A percentile compares a stretch with the other conserved stretches of the same genome.
phyloP scores from a whole-genome alignment of 2,797 vertebrate species.

The Echiichthys vipera region DNA sequence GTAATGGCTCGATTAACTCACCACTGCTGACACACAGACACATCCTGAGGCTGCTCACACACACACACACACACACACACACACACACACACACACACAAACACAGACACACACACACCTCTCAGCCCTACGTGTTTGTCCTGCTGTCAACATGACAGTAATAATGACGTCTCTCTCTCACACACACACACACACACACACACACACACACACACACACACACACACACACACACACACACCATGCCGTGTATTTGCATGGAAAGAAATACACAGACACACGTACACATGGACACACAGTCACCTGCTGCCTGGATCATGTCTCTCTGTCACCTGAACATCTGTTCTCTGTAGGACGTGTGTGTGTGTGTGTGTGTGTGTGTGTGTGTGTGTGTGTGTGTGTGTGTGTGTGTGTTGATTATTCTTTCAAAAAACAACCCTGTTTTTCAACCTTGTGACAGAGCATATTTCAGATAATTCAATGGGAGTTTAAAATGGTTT shows the following conservation, averaged over 20 bases:
- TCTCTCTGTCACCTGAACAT: constrained; percentile 37
- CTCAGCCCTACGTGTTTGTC: constrained; percentile 49
- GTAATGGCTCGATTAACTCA: constrained; percentile 56
- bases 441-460: background rate
- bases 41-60: constrained; percentile 55
- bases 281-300: constrained; percentile 12
- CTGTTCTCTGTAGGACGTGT: constrained; percentile 12
- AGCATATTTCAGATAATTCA: too few species aligned
- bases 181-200: constrained; percentile 21
- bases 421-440: background rate
- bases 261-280: constrained; percentile 12
- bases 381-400: constrained; percentile 20
- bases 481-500: too few species aligned
- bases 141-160: constrained; percentile 47
- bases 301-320: constrained; percentile 54
- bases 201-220: constrained; percentile 6
- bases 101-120: constrained; percentile 29
- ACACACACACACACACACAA: constrained; percentile 5
- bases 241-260: background rate
- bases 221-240: background rate
- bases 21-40: constrained; percentile 36
- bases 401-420: background rate
- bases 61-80: background rate
- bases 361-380: constrained; percentile 17
- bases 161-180: constrained; percentile 35